Conservation (phyloP, 2,888 invertebrate species). For the Heliconius cydno region DNA sequence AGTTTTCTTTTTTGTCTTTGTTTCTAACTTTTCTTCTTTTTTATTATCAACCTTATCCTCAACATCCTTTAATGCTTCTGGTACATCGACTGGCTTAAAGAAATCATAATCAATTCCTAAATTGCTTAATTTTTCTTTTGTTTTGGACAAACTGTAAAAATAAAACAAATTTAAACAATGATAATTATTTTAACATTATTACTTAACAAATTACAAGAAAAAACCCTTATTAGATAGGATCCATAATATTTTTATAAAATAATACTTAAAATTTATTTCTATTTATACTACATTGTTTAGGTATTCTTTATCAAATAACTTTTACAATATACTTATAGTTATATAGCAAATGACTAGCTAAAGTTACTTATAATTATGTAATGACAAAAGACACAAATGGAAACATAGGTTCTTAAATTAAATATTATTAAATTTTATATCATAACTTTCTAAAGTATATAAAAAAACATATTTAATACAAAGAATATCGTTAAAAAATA, state of each 20-base stretch:
- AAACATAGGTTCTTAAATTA: not conserved
- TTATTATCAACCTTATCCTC: slow-evolving; percentile 44
- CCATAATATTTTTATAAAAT: no score
- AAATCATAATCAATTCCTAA: slow-evolving; percentile 81
- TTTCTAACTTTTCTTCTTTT: slow-evolving; percentile 32
- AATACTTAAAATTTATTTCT: no score
- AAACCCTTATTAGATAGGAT: not conserved
- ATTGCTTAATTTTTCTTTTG: slow-evolving; percentile 72
- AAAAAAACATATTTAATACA: not conserved
- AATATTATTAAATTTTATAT: not conserved
- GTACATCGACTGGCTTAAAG: slow-evolving; percentile 78
- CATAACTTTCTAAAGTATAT: not conserved
- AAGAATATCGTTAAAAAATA: not conserved
- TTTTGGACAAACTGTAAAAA: slow-evolving; percentile 70
- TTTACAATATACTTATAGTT: no score
- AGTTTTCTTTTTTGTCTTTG: slow-evolving; percentile 46
- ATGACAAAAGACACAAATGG: not conserved
- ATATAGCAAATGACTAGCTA: no score
- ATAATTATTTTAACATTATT: not conserved
- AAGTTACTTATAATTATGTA: not conserved
- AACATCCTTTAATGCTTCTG: slow-evolving; percentile 58
- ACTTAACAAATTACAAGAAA: not conserved
- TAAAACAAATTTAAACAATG: slow-evolving; percentile 35
- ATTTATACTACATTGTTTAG: no score
- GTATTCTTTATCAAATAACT: no score